Evolutionary conservation across 2,888 invertebrate genomes (phyloP), one percentile per base, ranked within the genome.

Genomic region (Drosophila vallismaia): DNA sequence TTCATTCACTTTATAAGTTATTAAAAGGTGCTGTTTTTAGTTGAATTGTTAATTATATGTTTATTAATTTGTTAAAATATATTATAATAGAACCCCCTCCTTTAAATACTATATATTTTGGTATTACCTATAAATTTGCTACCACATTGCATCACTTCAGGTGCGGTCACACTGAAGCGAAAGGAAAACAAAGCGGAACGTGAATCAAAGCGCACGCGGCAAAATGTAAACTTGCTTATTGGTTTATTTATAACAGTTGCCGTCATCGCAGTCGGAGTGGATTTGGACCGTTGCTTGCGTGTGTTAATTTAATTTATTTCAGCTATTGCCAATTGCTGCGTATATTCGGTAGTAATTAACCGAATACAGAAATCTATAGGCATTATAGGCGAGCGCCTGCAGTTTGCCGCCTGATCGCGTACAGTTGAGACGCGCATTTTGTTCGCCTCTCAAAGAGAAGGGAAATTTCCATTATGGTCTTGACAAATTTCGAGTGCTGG

Each of bases 401-500:
- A 64, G 64, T 63, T 63, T 29, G 64, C 64, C 76, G 81, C 53
- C 33, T 46, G 51, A 55, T 54, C 54, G 70, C 74, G 76, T 78
- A 77, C 77, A 78, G 72, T 74, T 60, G 51, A 45, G 77, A 67
- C 58, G 71, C 63, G 71, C 69, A 74, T 73, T 66, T 75, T 71
- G 72, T 57, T 71, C 75, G 76, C 76, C 79, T 74, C 12, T n/a
- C 19, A 19, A 5, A 6, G n/a, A 1, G n/a, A 10, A 10, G 87
- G 88, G 70, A 82, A 88, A 76, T 80, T 88, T 88, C 87, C 88
- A 88, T 58, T 12, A 91, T 91, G 91, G 91, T 91, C 58, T 81
- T 91, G 69, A 91, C 90, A 26, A 91, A 89, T 85, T 88, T 90
- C 64, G 91, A 91, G 79, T 89, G 88, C 71, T 91, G 91, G 91